Conservation (phyloP, 2,888 invertebrate species). For the Byasa hedistus region DNA sequence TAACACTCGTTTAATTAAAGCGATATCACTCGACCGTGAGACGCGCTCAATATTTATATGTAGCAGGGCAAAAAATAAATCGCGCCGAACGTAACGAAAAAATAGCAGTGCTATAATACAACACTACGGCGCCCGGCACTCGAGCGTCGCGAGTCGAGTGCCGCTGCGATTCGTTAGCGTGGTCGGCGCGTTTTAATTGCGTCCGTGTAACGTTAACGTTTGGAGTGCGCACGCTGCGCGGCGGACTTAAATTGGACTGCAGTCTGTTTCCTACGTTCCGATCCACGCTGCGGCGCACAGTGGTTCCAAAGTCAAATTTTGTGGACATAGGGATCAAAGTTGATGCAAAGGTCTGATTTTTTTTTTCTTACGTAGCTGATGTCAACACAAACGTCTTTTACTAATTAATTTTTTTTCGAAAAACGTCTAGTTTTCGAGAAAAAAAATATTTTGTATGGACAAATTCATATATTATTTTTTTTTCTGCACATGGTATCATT, state of each 20-base stretch:
- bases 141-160: constrained; percentile 26
- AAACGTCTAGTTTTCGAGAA: no score
- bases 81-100: constrained; percentile 16
- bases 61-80: constrained; percentile 2
- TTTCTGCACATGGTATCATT: no score
- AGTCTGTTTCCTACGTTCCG: constrained; percentile 23
- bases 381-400: no score
- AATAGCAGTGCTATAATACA: constrained; percentile 18
- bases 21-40: constrained; percentile 21
- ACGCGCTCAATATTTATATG: constrained; percentile 6
- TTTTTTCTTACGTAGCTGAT: no score
- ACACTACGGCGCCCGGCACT: constrained; percentile 21
- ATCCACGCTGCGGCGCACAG: no score
- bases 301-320: no score
- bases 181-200: constrained; percentile 31
- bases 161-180: constrained; percentile 31
- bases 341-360: no score
- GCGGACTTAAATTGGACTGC: constrained; percentile 26
- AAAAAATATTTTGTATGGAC: no score
- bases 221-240: constrained; percentile 13
- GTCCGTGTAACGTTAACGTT: constrained; percentile 29
- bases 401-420: no score
- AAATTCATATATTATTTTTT: no score
- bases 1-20: constrained; percentile 25
- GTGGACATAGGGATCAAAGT: no score